Evolutionary conservation across 2,797 vertebrate genomes (phyloP), one percentile per base, ranked within the genome.

Genomic region (Siniperca undulata): DNA sequence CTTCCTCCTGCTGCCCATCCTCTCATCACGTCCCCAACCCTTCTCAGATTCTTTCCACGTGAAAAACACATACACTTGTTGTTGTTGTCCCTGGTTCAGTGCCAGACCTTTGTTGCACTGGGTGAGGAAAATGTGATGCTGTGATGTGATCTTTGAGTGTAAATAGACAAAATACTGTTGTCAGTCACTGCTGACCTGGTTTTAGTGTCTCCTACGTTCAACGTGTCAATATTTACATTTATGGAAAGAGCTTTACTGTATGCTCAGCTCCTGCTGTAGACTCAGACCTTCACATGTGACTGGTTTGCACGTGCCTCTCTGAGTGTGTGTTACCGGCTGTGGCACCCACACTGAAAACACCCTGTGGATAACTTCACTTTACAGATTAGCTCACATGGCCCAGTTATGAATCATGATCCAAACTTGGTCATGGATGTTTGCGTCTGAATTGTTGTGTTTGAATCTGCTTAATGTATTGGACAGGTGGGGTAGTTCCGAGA

Each of bases 11-110:
- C 77, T 58, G 40, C 53, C 55, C 30, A 1, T 84, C 67, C 81
- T 80, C 46, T 74, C 74, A 48, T 81, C 40, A 48, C 61, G 40
- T 88, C 60, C 58, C 53, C 73, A 71, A 79, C 70, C 64, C 19
- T 11, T 50, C 58, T 83, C 74, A 64, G 40, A 89, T 88, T 93
- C 72, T 90, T 92, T 89, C 87, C 90, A 85, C 42, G 61, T 60
- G 10, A 64, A 80, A 76, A 72, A 74, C 59, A 72, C 73, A 60
- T 38, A 74, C 42, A 44, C 56, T 59, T 80, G 36, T 82, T 86
- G 81, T 80, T 86, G 81, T 80, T 86, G 48, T 78, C 6, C 59
- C 66, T 88, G 91, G 85, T 76, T 64, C 42, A 12, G 13, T 52
- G 78, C 85, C 86, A 91, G 70, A 40, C 68, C 62, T 83, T 73